A percentile compares a stretch with the other conserved stretches of the same genome.
These are phyloP conservation scores for Platichthys flesus DNA, from an alignment of 2,113 vertebrate genomes.

Conservation along the genomic window DNA sequence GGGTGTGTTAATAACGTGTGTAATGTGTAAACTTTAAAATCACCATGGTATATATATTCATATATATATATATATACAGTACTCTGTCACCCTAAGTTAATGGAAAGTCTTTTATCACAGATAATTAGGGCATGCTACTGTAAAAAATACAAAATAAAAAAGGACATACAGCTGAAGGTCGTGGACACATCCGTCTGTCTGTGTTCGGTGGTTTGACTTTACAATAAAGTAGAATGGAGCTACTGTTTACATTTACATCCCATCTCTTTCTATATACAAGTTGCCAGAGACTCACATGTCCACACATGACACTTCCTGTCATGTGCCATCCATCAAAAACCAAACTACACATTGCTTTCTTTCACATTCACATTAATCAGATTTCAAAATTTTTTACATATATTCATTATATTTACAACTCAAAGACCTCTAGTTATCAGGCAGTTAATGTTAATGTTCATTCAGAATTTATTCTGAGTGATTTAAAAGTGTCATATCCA, in stretches of 20 bases:
- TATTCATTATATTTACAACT: conserved; percentile 57
- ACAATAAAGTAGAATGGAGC: conserved; percentile 45
- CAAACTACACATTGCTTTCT: conserved; percentile 31
- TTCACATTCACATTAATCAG: conserved; percentile 36
- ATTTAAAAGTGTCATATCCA: not conserved
- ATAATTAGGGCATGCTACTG: conserved; percentile 72
- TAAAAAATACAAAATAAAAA: conserved; percentile 47
- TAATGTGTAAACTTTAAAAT: conserved; percentile 70
- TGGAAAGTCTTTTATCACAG: conserved; percentile 43
- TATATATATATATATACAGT: conserved; percentile 31
- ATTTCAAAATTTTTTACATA: conserved; percentile 32
- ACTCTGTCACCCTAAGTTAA: conserved; percentile 57
- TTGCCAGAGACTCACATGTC: conserved; percentile 38
- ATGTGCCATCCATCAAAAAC: conserved; percentile 15
- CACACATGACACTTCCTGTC: not conserved
- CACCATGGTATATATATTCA: conserved; percentile 47
- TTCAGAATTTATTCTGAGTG: conserved; percentile 9
- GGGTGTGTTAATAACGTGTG: conserved; percentile 59
- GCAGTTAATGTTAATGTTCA: conserved; percentile 20
- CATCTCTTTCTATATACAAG: conserved; percentile 64
- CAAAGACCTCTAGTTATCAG: conserved; percentile 47
- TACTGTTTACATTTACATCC: conserved; percentile 56
- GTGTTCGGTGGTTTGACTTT: conserved; percentile 39
- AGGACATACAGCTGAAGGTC: conserved; percentile 34
- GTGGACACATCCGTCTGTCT: conserved; percentile 49